A percentile compares a stretch with the other conserved stretches of the same genome.
Conservation (phyloP, 2,797 vertebrate species). For the Sandelia bainsii region DNA sequence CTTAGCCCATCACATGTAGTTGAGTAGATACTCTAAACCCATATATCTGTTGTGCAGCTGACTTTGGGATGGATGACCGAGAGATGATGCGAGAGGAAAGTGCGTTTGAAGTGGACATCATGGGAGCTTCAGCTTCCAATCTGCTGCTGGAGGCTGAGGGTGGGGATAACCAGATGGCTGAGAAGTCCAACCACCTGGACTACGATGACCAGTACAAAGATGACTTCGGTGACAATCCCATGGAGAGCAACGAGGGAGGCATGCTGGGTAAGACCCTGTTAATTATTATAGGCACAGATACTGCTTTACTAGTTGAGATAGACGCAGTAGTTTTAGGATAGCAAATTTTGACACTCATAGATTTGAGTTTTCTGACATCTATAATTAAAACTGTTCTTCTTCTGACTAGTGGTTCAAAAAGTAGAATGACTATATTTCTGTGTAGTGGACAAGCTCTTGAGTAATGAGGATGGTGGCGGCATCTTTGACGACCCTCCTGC, state of each 20-base stretch:
- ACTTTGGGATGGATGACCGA: constrained; percentile 96
- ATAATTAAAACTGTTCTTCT: neutral
- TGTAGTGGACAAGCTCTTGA: constrained; percentile 92
- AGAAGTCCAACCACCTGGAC: constrained; percentile 92
- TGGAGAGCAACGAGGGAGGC: constrained; percentile 92
- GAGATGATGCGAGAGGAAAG: constrained; percentile 95
- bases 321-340: neutral
- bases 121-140: constrained; percentile 90
- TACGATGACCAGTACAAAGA: constrained; percentile 87
- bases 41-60: constrained; percentile 81
- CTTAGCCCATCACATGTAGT: neutral
- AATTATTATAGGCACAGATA: neutral
- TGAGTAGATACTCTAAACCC: neutral
- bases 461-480: constrained; percentile 91
- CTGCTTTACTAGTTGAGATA: neutral
- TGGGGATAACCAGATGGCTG: constrained; percentile 84
- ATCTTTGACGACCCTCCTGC: constrained; percentile 96
- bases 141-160: constrained; percentile 93
- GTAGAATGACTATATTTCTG: neutral
- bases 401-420: neutral
- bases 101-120: constrained; percentile 93
- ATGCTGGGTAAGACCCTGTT: constrained; percentile 87
- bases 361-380: neutral
- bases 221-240: constrained; percentile 89
- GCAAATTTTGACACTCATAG: neutral